Base-by-base conservation (phyloP, 2,113 vertebrate species). In the Axis porcinus region DNA sequence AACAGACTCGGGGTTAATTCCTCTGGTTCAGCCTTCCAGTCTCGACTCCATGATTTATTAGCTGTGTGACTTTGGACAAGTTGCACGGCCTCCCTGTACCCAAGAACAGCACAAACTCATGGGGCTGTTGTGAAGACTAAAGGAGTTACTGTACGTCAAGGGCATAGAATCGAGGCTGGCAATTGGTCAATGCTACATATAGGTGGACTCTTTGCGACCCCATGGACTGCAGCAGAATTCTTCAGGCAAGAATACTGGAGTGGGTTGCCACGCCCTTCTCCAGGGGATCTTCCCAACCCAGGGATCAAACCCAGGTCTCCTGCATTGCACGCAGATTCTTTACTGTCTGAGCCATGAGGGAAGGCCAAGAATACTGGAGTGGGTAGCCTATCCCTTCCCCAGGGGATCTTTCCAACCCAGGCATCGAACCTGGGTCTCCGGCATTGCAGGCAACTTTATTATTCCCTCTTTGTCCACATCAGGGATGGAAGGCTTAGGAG, bases 51-150 rank as follows among this genome's bases (percentile, higher is more conserved):
- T 14, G 6, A n/a, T 45, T 76, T 50, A 52, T 19, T 5, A 67
- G 96, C 87, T 90, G 62, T 90, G 76, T 92, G 88, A 84, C 90
- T 96, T 27, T 52, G 50, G 95, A 60, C 36, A 79, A 33, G 21
- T 52, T 5, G 60, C 45, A 70, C 1, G 25, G 33, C 64, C 27
- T 91, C 70, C 14, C 79, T 74, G 79, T 30, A 12, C 50, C 52
- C 27, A 60, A 45, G 43, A 79, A 55, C 2, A 83, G 7, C 58
- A 36, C 14, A 8, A 70, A 45, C 70, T 78, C 88, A 25, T 13
- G 33, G 43, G 12, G 76, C 6, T 47, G 27, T 90, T 60, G 15
- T 58, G 17, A 84, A 92, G 57, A 95, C 62, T 25, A 21, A 86
- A 50, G 30, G 79, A 89, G 87, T 86, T 86, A 50, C 78, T 91